Conservation (phyloP, 1,140 invertebrate species). For the Cyrtorhinus lividipennis region DNA sequence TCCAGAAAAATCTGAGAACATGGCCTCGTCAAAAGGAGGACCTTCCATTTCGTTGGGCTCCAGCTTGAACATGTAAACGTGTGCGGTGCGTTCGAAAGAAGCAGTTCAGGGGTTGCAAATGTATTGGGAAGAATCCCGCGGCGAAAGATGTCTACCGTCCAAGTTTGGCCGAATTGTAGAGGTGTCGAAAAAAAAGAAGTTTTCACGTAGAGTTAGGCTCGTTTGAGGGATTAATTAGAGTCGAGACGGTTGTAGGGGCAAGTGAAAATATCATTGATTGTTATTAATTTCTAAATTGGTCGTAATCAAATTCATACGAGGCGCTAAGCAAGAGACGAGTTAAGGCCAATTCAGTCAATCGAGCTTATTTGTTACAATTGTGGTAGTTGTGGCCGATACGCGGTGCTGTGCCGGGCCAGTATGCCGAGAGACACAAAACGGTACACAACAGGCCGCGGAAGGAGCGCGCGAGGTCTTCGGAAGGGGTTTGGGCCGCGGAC, state of each 20-base stretch:
- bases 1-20: slow-evolving; percentile 54
- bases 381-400: not conserved
- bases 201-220: slow-evolving; percentile 1
- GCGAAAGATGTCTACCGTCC: too few species aligned
- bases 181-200: too few species aligned
- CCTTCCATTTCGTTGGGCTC: slow-evolving; percentile 43
- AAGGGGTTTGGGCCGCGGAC: not conserved
- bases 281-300: slow-evolving; percentile 22
- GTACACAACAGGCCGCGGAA: not conserved
- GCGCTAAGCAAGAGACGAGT: slow-evolving; percentile 21
- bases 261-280: slow-evolving; percentile 19
- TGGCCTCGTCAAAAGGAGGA: slow-evolving; percentile 55
- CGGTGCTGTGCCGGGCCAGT: slow-evolving; percentile 6
- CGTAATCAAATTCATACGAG: slow-evolving; percentile 21
- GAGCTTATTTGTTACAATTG: slow-evolving; percentile 22
- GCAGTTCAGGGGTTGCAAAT: not conserved
- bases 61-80: slow-evolving; percentile 11
- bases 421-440: slow-evolving; percentile 15
- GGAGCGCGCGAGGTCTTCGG: not conserved
- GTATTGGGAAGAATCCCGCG: slow-evolving; percentile 1
- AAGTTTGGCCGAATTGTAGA: too few species aligned
- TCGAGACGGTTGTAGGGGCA: not conserved
- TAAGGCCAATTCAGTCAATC: slow-evolving; percentile 21
- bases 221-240: slow-evolving; percentile 8
- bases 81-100: not conserved